Evolutionary conservation across 1,140 invertebrate species (phyloP).

Genomic region (Homalodisca vitripennis): DNA sequence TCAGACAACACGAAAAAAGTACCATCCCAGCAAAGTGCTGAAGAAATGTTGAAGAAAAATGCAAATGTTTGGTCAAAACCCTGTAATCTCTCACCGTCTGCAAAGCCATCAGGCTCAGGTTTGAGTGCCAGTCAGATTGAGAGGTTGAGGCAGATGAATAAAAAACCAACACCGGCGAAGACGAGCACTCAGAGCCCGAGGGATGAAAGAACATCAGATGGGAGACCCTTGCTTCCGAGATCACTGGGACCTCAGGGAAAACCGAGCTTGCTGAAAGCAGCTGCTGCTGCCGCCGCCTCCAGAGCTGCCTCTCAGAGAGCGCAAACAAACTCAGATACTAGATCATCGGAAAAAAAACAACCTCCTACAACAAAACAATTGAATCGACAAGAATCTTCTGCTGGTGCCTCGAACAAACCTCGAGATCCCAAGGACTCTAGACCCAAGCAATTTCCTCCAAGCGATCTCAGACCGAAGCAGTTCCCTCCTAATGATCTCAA

Average conservation of each 20-base stretch:
- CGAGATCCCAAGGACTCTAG: neutral
- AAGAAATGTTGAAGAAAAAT: conserved; percentile 39
- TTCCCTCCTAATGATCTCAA: conserved; percentile 50
- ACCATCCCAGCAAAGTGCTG: neutral
- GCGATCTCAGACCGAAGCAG: conserved; percentile 43
- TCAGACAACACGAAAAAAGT: conserved; percentile 1
- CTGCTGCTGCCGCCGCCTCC: neutral
- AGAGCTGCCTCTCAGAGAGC: conserved; percentile 6
- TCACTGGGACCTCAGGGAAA: conserved; percentile 19
- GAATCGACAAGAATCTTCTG: too few relatives aligned
- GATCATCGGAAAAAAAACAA: neutral
- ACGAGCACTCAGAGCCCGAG: neutral
- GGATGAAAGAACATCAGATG: neutral
- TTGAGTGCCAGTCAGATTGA: neutral
- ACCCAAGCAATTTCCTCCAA: conserved; percentile 34
- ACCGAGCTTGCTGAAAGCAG: neutral
- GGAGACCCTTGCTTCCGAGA: neutral
- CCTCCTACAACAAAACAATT: too few relatives aligned
- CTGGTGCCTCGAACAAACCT: neutral
- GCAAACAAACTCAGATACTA: neutral
- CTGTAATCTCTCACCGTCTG: conserved; percentile 24
- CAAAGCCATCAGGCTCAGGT: neutral
- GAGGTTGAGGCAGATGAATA: conserved; percentile 8
- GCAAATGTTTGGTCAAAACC: conserved; percentile 38
- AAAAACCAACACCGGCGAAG: conserved; percentile 33